These are phyloP conservation scores for Philypnodon macrostomus DNA, from an alignment of 2,797 vertebrate species.

Conservation along the genomic window DNA sequence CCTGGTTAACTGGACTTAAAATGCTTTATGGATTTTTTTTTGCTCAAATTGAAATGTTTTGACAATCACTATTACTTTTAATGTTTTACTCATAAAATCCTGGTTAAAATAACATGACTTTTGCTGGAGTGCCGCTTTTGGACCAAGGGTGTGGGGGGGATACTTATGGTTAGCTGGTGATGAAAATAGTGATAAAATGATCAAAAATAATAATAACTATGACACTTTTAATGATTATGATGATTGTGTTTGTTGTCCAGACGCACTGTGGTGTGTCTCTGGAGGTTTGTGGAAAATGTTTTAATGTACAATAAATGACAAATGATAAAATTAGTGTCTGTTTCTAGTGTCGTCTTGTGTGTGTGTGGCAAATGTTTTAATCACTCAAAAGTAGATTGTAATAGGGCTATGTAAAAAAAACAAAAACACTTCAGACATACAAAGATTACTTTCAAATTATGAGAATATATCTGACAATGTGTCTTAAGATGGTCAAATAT, in stretches of 20 bases:
- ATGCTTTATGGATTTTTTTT: slow-evolving; percentile 8
- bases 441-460: no score
- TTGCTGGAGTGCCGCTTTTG: slow-evolving; percentile 36
- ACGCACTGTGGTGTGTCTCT: slow-evolving; percentile 57
- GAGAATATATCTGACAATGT: no score
- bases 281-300: slow-evolving; percentile 71
- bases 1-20: neutral
- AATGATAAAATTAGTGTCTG: slow-evolving; percentile 38
- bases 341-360: slow-evolving; percentile 17
- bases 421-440: no score
- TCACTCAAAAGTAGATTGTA: neutral
- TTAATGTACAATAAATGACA: slow-evolving; percentile 77
- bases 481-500: no score
- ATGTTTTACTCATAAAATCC: slow-evolving; percentile 7
- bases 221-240: slow-evolving; percentile 62
- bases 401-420: no score
- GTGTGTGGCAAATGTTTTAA: no score
- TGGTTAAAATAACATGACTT: slow-evolving; percentile 23
- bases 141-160: slow-evolving; percentile 37
- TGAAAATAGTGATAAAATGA: slow-evolving; percentile 35
- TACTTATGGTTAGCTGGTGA: slow-evolving; percentile 37
- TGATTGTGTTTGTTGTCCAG: slow-evolving; percentile 70
- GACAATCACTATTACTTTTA: slow-evolving; percentile 20
- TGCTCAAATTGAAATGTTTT: slow-evolving; percentile 6
- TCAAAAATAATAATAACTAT: slow-evolving; percentile 37